Conservation (phyloP, 2,888 invertebrate genomes). For the Ormyrus thymus region DNA sequence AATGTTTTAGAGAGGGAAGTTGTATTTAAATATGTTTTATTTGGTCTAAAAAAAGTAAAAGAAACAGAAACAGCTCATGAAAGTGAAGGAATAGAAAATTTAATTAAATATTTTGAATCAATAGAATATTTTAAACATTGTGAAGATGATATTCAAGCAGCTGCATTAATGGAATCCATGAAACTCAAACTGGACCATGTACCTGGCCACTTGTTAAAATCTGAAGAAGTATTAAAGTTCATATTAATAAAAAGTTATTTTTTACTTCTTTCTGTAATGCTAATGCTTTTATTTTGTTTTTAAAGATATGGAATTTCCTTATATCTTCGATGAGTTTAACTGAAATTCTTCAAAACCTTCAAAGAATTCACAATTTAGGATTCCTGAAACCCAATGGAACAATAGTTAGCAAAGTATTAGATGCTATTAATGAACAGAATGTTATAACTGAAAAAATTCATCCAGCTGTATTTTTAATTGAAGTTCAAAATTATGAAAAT, state of each 20-base stretch:
- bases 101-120: constrained; percentile 65
- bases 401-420: constrained; percentile 77
- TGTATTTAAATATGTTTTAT: constrained; percentile 76
- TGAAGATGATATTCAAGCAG: constrained; percentile 76
- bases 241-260: too few species aligned
- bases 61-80: constrained; percentile 55
- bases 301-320: constrained; percentile 80
- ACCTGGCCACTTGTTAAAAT: constrained; percentile 81
- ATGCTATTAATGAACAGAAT: constrained; percentile 76
- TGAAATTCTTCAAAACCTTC: constrained; percentile 77
- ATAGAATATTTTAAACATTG: constrained; percentile 70
- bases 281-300: constrained; percentile 11
- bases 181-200: constrained; percentile 82
- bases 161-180: constrained; percentile 76
- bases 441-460: constrained; percentile 74
- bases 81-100: constrained; percentile 73
- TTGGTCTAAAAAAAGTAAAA: constrained; percentile 77
- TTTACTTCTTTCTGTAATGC: background rate
- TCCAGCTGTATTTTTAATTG: constrained; percentile 79
- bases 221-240: constrained; percentile 77
- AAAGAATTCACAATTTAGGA: constrained; percentile 80
- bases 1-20: constrained; percentile 62
- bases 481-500: constrained; percentile 79
- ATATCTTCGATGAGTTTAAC: constrained; percentile 77
- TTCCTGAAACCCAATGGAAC: constrained; percentile 77